phyloP scores from a whole-genome alignment of 2,888 invertebrate genomes.

The Pardosa pseudoannulata region DNA sequence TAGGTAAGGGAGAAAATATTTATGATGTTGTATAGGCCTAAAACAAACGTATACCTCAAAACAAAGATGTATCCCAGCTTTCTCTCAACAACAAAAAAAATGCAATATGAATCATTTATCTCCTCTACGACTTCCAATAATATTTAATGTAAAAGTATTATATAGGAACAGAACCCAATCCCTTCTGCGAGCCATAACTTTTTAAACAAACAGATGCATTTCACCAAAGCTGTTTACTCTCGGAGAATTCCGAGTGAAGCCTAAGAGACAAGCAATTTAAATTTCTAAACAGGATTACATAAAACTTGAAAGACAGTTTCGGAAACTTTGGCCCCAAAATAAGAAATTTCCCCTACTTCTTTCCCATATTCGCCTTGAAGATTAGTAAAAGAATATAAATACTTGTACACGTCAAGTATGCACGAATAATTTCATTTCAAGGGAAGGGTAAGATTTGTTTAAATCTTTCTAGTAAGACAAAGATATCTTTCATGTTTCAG shows the following conservation, averaged over 20 bases:
- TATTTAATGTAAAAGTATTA: neutral
- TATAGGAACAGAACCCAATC: neutral
- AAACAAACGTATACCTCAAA: too few species aligned
- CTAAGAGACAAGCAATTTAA: neutral
- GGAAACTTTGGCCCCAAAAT: neutral
- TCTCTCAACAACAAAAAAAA: too few species aligned
- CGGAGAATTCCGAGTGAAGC: neutral
- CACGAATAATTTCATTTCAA: too few species aligned
- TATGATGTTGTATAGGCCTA: too few species aligned
- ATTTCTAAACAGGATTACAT: constrained; percentile 6
- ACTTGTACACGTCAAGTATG: too few species aligned
- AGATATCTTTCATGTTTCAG: too few species aligned
- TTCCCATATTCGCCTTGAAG: neutral
- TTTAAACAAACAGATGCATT: neutral
- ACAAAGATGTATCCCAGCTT: too few species aligned
- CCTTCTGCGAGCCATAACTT: neutral
- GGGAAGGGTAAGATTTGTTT: too few species aligned
- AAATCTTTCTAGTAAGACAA: too few species aligned
- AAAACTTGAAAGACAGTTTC: constrained; percentile 8
- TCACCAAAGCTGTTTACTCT: neutral
- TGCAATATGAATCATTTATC: too few species aligned
- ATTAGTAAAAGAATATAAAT: neutral
- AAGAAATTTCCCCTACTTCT: neutral
- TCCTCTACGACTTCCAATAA: too few species aligned
- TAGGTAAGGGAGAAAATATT: too few species aligned